Evolutionary conservation across 2,888 invertebrate species (phyloP).

Genomic region (Esperia sulphurella): DNA sequence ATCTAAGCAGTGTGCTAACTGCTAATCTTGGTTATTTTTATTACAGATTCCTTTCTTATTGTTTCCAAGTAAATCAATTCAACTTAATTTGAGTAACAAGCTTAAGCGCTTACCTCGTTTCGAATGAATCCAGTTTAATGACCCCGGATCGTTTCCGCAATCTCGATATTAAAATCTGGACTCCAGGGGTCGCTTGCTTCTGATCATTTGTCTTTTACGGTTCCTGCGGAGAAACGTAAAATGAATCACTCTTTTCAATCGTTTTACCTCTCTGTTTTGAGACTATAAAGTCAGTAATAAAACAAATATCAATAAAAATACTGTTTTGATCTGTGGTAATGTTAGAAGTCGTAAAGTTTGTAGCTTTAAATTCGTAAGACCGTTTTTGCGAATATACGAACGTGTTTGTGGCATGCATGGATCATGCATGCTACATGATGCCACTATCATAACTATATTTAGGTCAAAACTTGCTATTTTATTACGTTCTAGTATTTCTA

Average conservation of each 20-base stretch:
- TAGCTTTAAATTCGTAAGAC: neutral
- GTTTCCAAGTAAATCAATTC: slow-evolving; percentile 16
- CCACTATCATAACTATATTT: too few relatives aligned
- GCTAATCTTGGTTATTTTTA: too few relatives aligned
- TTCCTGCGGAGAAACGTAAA: slow-evolving; percentile 51
- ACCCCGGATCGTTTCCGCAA: slow-evolving; percentile 36
- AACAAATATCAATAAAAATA: slow-evolving; percentile 3
- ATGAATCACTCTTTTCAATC: slow-evolving; percentile 34
- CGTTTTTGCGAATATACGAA: neutral
- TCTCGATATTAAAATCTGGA: slow-evolving; percentile 47
- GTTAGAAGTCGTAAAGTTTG: neutral
- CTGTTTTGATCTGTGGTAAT: neutral
- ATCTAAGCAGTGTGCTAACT: too few relatives aligned
- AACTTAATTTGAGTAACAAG: slow-evolving; percentile 31
- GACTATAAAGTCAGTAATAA: slow-evolving; percentile 2
- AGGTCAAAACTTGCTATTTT: too few relatives aligned
- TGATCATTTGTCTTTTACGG: slow-evolving; percentile 59
- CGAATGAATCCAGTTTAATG: slow-evolving; percentile 39
- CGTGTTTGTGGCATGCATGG: too few relatives aligned
- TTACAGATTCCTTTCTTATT: slow-evolving; percentile 1
- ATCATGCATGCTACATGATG: too few relatives aligned
- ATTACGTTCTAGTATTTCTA: too few relatives aligned
- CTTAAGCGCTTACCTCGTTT: slow-evolving; percentile 36
- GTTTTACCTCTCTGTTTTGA: neutral
- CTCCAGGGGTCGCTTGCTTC: slow-evolving; percentile 33